These are phyloP conservation scores for Folsomia manolachei DNA, from an alignment of 2,888 invertebrate species.

Conservation along the genomic window DNA sequence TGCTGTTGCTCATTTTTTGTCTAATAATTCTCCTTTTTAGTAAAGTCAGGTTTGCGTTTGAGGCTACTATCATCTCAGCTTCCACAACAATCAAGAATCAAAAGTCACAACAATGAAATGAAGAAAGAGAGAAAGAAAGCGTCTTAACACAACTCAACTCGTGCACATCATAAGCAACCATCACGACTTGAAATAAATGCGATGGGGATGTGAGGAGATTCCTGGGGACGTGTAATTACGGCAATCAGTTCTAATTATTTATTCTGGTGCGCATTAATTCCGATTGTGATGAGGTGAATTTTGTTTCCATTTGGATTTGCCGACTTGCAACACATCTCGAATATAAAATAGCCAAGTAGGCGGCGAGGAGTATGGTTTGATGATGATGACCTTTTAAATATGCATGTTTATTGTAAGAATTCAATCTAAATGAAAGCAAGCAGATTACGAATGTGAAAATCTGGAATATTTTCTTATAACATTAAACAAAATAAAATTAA, in stretches of 20 bases:
- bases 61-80: background rate
- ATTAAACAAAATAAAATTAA: too few species aligned
- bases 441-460: too few species aligned
- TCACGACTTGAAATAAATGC: too few species aligned
- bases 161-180: background rate
- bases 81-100: conserved; percentile 7
- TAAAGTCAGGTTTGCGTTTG: background rate
- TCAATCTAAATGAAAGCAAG: too few species aligned
- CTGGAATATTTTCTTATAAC: too few species aligned
- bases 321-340: background rate
- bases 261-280: conserved; percentile 5
- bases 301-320: background rate
- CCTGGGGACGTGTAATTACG: conserved; percentile 12
- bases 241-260: conserved; percentile 21
- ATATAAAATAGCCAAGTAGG: background rate
- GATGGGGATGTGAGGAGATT: background rate
- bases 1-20: background rate
- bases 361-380: too few species aligned
- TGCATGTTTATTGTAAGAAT: too few species aligned
- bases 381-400: too few species aligned
- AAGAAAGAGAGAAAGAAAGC: background rate
- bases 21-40: background rate
- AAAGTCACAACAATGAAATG: background rate
- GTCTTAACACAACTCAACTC: background rate
- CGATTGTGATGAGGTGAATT: background rate